These are phyloP conservation scores for Hippoglossus stenolepis DNA, from an alignment of 2,113 vertebrate species.

Conservation along the genomic window DNA sequence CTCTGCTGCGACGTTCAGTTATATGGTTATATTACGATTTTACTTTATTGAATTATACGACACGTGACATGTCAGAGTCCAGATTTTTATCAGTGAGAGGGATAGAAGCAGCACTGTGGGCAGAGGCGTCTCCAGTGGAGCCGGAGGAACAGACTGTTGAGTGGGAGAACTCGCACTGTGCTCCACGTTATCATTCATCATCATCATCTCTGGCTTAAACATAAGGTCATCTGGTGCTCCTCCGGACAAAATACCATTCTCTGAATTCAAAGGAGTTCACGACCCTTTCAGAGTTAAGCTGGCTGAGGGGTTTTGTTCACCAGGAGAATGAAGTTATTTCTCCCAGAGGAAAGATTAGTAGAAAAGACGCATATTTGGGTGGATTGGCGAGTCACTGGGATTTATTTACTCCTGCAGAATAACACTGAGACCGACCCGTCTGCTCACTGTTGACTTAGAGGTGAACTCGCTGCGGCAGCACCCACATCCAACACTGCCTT, in stretches of 20 bases:
- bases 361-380: slow-evolving; percentile 71
- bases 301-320: slow-evolving; percentile 27
- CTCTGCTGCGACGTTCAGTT: not conserved
- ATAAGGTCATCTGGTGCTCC: not conserved
- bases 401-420: slow-evolving; percentile 61
- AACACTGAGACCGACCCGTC: slow-evolving; percentile 41
- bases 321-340: slow-evolving; percentile 45
- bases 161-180: slow-evolving; percentile 16
- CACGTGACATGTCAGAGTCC: slow-evolving; percentile 27
- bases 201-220: slow-evolving; percentile 33
- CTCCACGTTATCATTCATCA: not conserved
- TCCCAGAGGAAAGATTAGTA: slow-evolving; percentile 67
- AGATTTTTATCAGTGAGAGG: slow-evolving; percentile 16
- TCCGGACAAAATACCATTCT: slow-evolving; percentile 6
- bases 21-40: slow-evolving; percentile 5
- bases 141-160: slow-evolving; percentile 22
- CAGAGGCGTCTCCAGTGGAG: slow-evolving; percentile 12
- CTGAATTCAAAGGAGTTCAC: slow-evolving; percentile 30
- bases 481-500: not conserved
- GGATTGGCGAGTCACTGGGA: slow-evolving; percentile 73
- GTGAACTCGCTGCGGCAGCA: slow-evolving; percentile 4
- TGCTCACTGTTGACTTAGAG: slow-evolving; percentile 13
- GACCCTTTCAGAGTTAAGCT: slow-evolving; percentile 33
- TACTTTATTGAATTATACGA: slow-evolving; percentile 9
- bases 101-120: slow-evolving; percentile 28